Evolutionary conservation across 2,113 vertebrate genomes (phyloP).

Genomic region (Poecilia latipinna): DNA sequence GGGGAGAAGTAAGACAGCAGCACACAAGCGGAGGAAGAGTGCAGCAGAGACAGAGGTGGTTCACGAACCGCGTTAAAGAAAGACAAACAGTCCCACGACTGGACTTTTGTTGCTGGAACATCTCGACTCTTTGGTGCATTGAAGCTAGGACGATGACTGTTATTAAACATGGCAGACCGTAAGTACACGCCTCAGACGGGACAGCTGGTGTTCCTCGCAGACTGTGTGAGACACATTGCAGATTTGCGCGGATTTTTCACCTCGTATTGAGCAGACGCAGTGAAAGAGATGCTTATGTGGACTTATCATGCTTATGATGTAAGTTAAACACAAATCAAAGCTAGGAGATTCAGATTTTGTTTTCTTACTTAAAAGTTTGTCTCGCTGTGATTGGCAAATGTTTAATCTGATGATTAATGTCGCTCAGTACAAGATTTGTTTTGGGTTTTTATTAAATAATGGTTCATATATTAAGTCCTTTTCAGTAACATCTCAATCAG

Average conservation of each 20-base stretch:
- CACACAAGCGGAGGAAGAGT: constrained; percentile 29
- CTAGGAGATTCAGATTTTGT: not conserved
- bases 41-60: constrained; percentile 8
- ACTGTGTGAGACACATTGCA: not conserved
- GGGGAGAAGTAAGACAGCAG: not conserved
- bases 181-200: constrained; percentile 61
- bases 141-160: constrained; percentile 72
- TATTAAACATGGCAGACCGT: constrained; percentile 73
- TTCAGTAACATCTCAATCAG: not conserved
- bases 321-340: not conserved
- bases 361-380: not conserved
- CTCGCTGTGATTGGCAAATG: not conserved
- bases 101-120: constrained; percentile 20
- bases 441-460: not conserved
- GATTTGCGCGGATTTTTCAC: not conserved
- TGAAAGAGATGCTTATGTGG: not conserved
- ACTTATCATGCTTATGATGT: not conserved
- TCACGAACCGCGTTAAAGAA: constrained; percentile 1
- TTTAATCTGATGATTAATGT: not conserved
- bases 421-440: not conserved
- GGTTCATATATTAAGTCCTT: not conserved
- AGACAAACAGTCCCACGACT: not conserved
- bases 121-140: constrained; percentile 15
- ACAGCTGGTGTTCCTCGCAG: not conserved
- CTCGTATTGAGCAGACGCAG: not conserved